phyloP scores from a whole-genome alignment of 2,797 vertebrate genomes.

The Notolepis coatsorum region DNA sequence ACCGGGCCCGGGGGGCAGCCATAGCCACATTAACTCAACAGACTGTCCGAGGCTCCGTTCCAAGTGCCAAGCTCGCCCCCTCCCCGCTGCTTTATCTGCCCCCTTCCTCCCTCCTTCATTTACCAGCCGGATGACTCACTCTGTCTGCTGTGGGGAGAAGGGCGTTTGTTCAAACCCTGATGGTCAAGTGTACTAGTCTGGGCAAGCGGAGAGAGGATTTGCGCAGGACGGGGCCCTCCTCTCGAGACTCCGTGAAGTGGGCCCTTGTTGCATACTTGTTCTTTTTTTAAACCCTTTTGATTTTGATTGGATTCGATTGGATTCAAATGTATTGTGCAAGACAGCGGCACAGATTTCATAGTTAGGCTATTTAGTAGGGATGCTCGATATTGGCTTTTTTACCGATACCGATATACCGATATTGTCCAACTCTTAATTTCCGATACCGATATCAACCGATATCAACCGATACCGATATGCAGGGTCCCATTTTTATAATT shows the following conservation, averaged over 20 bases:
- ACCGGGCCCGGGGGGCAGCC: constrained; percentile 31
- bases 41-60: constrained; percentile 10
- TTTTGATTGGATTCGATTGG: too few relatives aligned
- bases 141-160: constrained; percentile 9
- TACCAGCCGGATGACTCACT: background rate
- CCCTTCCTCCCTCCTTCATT: background rate
- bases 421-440: too few relatives aligned
- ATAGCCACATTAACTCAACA: constrained; percentile 18
- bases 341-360: too few relatives aligned
- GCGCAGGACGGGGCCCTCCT: background rate
- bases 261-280: background rate
- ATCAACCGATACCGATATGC: too few relatives aligned
- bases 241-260: background rate
- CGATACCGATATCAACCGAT: too few relatives aligned
- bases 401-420: too few relatives aligned
- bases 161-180: constrained; percentile 12
- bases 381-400: too few relatives aligned
- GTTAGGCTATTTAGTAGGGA: too few relatives aligned
- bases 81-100: background rate
- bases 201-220: background rate
- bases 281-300: background rate
- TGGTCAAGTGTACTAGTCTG: background rate
- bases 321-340: too few relatives aligned
- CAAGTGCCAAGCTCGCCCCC: constrained; percentile 32
- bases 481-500: too few relatives aligned